A percentile compares a stretch with the other conserved stretches of the same genome.
Conservation (phyloP, 2,113 vertebrate species). For the Mesembrinibis cayennensis region DNA sequence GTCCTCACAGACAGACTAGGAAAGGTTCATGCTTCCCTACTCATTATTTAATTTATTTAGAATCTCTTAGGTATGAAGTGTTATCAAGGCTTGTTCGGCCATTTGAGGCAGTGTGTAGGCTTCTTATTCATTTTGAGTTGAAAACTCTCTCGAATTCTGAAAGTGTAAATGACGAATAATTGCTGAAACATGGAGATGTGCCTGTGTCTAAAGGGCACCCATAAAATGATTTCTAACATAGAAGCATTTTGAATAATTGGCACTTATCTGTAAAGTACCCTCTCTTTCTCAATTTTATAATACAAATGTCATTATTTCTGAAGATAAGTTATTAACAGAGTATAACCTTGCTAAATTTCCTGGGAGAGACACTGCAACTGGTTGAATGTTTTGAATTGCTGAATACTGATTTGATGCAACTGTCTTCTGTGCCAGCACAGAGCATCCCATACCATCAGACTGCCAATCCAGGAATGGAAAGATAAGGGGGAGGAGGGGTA, state of each 20-base stretch:
- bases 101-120: not conserved
- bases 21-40: not conserved
- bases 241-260: conserved; percentile 7
- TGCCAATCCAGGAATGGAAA: not conserved
- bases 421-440: not conserved
- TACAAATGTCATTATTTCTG: conserved; percentile 2
- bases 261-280: conserved; percentile 11
- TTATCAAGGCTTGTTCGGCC: not conserved
- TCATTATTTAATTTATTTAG: conserved; percentile 32
- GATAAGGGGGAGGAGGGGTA: accelerated
- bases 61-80: not conserved
- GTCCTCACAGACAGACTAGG: not conserved
- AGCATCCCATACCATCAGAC: not conserved
- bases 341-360: not conserved
- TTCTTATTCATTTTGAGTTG: not conserved
- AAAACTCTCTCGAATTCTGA: not conserved
- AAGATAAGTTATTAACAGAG: not conserved
- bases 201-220: conserved; percentile 4
- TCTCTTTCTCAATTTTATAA: not conserved
- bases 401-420: not conserved
- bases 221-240: not conserved
- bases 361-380: not conserved
- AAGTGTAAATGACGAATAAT: not conserved
- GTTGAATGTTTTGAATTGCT: not conserved
- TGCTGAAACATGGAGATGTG: not conserved